phyloP scores from a whole-genome alignment of 2,797 vertebrate species.

The Emydoidea blandingii region DNA sequence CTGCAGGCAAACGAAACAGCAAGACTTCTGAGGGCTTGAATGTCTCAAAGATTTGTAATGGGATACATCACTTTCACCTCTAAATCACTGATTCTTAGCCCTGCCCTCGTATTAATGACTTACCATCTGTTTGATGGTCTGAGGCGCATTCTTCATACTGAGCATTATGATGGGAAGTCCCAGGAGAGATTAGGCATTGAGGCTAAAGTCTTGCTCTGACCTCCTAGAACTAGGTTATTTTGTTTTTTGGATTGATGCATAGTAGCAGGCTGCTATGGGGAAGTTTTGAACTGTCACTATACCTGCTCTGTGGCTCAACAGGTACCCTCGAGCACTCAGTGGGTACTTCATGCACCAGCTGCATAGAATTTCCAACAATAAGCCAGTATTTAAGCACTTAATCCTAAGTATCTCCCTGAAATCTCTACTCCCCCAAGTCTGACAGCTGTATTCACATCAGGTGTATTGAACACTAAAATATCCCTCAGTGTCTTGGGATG shows the following conservation, averaged over 20 bases:
- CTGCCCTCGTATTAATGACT: conserved; percentile 45
- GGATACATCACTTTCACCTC: background rate
- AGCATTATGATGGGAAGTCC: conserved; percentile 18
- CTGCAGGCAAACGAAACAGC: background rate
- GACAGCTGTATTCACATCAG: background rate
- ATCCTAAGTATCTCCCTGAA: background rate
- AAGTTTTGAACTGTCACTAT: rapidly evolving
- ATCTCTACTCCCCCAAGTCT: background rate
- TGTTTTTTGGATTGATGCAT: rapidly evolving
- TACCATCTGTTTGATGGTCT: conserved; percentile 65
- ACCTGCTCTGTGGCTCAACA: background rate
- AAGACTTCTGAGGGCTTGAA: background rate
- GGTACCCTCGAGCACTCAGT: background rate
- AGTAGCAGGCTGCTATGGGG: background rate
- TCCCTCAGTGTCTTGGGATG: background rate
- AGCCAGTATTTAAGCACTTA: rapidly evolving
- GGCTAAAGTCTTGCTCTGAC: background rate
- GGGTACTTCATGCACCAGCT: background rate
- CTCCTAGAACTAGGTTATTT: conserved; percentile 22
- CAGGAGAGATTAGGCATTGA: conserved; percentile 37
- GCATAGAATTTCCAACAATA: background rate
- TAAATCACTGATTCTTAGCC: conserved; percentile 38
- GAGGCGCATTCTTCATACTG: conserved; percentile 30
- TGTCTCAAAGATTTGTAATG: background rate
- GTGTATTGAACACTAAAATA: rapidly evolving